Evolutionary conservation across 2,113 vertebrate species (phyloP), one percentile per base, ranked within the genome.

Genomic region (Fulmarus glacialis): DNA sequence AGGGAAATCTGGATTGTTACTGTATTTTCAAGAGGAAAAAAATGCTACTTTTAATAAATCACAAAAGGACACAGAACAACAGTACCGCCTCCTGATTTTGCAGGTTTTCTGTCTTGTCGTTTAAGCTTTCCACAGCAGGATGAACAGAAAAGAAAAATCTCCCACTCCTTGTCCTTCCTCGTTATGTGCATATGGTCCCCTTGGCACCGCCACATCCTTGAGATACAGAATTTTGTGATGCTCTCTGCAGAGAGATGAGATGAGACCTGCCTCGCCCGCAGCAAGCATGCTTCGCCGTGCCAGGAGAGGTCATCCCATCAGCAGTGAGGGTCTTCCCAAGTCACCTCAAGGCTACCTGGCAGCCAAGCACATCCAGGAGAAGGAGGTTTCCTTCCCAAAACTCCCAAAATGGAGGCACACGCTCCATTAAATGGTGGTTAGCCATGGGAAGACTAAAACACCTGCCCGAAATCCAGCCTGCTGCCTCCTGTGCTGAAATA

Each of bases 221-320:
- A 89, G 79, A 71, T 66, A 38, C 3, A 1, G 9, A 7, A 20
- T 11, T 94, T 82, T 90, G 59, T 40, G 52, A 30, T 66, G 75
- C 30, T 89, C 26, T 62, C 93, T 73, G 62, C 4, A 3, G 58
- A 87, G 60, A 94, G 8, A 23, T 14, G 52, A 91, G 78, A 64
- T 58, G 34, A 72, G 24, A n/a, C 29, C 22, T 82, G 48, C 47
- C 70, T 24, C 5, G 7, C 47, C 17, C 0, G 0, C 43, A 85
- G 52, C 50, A 30, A 74, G 32, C 21, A 6, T 0, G 0, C 34
- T 58, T 30, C 5, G 1, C n/a, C 2, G 1, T 80, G 48, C 62
- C 78, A 66, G 40, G 30, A 84, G 87, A 84, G 50, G 34, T 62
- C 73, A 77, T 32, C 32, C 21, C 80, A 50, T 36, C 21, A 19